A percentile compares a stretch with the other conserved stretches of the same genome.
Conservation (phyloP, 2,113 vertebrate genomes). For the Phocoena phocoena region DNA sequence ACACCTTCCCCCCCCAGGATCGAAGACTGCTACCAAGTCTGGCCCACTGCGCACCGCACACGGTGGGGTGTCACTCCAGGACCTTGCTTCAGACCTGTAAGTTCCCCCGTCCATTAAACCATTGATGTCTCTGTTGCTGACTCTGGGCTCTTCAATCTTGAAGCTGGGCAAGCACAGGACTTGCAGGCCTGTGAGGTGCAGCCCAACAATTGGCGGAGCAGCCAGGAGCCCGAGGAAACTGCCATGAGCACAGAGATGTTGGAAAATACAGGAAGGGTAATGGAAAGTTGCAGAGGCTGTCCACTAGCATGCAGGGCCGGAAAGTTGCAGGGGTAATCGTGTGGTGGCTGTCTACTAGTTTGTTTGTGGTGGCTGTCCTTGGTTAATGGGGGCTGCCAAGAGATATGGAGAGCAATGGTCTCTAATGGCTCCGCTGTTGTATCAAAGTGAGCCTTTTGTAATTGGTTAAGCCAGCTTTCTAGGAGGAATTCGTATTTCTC, state of each 20-base stretch:
- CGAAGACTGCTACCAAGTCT: not conserved
- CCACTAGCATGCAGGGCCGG: too few species aligned
- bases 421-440: too few species aligned
- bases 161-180: not conserved
- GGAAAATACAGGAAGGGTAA: not conserved
- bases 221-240: not conserved
- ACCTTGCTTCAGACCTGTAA: not conserved
- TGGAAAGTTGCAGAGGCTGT: not conserved
- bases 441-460: too few species aligned
- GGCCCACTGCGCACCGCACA: not conserved
- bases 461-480: too few species aligned
- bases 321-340: too few species aligned
- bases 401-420: too few species aligned
- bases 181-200: not conserved
- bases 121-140: not conserved
- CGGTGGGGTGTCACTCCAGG: not conserved
- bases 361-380: too few species aligned
- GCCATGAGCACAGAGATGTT: not conserved
- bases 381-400: too few species aligned
- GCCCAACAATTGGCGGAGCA: not conserved
- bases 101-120: not conserved
- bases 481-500: too few species aligned
- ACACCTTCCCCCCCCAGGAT: not conserved
- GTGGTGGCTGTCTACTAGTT: too few species aligned
- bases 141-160: not conserved